Evolutionary conservation across 2,888 invertebrate genomes (phyloP), one percentile per base, ranked within the genome.

Genomic region (Chirona hameri): DNA sequence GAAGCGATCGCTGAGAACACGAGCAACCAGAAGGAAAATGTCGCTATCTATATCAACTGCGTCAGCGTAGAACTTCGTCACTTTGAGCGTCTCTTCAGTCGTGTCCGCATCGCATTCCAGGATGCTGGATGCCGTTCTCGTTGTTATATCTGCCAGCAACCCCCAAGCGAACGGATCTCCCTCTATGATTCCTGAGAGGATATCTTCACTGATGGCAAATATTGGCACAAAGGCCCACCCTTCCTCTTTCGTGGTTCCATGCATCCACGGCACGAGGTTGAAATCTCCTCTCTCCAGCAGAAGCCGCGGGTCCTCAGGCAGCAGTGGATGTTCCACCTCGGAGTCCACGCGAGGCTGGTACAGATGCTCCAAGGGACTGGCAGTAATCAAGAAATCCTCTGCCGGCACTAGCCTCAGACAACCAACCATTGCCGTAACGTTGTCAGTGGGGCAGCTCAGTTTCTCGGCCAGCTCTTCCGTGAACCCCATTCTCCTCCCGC

Each of bases 381-480:
- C 52, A n/a, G 2, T 4, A 2, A 7, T 24, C 7, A 60, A 60
- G 7, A 24, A 24, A 2, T 21, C 18, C 7, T 18, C 1, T 21
- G 24, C 2, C 18, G 21, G 24, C 60, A 24, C 93, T 94, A 88
- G 94, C 94, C 12, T 95, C 93, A 86, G 95, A 95, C 24, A 96
- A 84, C 93, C 93, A 93, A 96, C 93, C 15, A 95, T 95, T 84
- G 93, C 90, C 82, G 80, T 83, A 31, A 79, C 79, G 55, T 82
- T 81, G 29, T 79, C 81, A 83, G 91, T 89, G 76, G 76, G 27
- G 39, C 76, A 76, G 31, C 27, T 24, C 39, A 39, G 3, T 10
- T 18, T 15, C 31, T 39, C 27, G 4, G 76, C 76, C 31, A 95
- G 3, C 98, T 98, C 83, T 97, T 97, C 88, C 98, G 97, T 86